Evolutionary conservation across 37 sponge, comb jelly and placozoan genomes (phyloP).

Genomic region (Spongilla lacustris): DNA sequence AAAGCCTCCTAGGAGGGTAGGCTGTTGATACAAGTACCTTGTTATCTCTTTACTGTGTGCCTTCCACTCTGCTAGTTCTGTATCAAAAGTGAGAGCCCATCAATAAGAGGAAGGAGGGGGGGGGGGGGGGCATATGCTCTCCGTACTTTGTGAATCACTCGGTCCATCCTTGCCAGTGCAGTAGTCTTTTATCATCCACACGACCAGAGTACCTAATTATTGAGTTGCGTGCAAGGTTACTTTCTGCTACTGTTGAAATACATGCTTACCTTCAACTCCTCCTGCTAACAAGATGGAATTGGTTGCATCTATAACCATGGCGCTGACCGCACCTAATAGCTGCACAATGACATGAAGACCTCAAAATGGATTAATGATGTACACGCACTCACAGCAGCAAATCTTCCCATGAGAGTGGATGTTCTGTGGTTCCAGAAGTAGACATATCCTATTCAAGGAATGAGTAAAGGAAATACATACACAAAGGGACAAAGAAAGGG

Average conservation of each 20-base stretch:
- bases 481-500: neutral
- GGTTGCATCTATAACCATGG: constrained; percentile 21
- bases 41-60: constrained; percentile 53
- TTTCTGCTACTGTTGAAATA: neutral
- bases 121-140: no score
- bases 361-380: neutral
- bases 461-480: neutral
- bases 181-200: constrained; percentile 53
- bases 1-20: neutral
- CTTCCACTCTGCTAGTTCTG: constrained; percentile 47
- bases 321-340: constrained; percentile 26
- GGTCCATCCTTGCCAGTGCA: constrained; percentile 10
- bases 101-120: neutral
- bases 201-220: constrained; percentile 11
- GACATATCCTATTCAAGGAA: constrained; percentile 59
- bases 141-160: constrained; percentile 30
- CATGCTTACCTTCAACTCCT: constrained; percentile 51
- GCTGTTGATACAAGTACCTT: neutral
- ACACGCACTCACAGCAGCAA: constrained; percentile 66
- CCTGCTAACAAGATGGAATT: constrained; percentile 39
- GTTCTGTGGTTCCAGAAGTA: constrained; percentile 86
- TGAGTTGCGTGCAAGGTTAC: neutral
- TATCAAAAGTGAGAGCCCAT: no score
- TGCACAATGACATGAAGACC: neutral
- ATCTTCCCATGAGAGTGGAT: constrained; percentile 41